phyloP scores from a whole-genome alignment of 2,888 invertebrate species.

The Pharmacophagus antenor region DNA sequence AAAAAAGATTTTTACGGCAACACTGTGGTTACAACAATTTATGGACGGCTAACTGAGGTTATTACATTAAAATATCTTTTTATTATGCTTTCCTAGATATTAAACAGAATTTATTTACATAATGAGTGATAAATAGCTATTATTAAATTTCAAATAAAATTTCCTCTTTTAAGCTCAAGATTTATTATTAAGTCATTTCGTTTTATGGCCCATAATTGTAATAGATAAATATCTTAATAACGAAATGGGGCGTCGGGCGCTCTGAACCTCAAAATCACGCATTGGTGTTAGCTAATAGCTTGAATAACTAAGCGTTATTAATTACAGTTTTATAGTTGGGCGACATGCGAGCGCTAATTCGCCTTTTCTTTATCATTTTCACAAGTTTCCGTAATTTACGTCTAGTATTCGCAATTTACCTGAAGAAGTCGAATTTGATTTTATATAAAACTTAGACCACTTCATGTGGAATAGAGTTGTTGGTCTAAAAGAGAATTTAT shows the following conservation, averaged over 20 bases:
- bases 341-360: conserved; percentile 23
- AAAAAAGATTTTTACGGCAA: too few relatives aligned
- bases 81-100: background rate
- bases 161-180: conserved; percentile 25
- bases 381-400: background rate
- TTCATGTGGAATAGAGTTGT: too few relatives aligned
- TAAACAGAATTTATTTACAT: conserved; percentile 23
- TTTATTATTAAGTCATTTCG: conserved; percentile 31
- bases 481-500: too few relatives aligned
- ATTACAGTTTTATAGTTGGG: conserved; percentile 24
- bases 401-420: background rate
- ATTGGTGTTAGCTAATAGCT: conserved; percentile 28
- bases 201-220: conserved; percentile 30
- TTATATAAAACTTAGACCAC: too few relatives aligned
- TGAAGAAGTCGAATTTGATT: background rate
- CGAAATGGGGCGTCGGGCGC: conserved; percentile 22
- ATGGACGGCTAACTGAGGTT: conserved; percentile 3
- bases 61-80: conserved; percentile 4
- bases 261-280: conserved; percentile 27
- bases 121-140: conserved; percentile 16
- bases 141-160: conserved; percentile 23
- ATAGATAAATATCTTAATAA: conserved; percentile 31
- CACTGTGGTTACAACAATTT: background rate
- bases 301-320: conserved; percentile 27
- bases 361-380: background rate